phyloP scores from a whole-genome alignment of 1,140 invertebrate genomes.

The Mizuhopecten yessoensis region DNA sequence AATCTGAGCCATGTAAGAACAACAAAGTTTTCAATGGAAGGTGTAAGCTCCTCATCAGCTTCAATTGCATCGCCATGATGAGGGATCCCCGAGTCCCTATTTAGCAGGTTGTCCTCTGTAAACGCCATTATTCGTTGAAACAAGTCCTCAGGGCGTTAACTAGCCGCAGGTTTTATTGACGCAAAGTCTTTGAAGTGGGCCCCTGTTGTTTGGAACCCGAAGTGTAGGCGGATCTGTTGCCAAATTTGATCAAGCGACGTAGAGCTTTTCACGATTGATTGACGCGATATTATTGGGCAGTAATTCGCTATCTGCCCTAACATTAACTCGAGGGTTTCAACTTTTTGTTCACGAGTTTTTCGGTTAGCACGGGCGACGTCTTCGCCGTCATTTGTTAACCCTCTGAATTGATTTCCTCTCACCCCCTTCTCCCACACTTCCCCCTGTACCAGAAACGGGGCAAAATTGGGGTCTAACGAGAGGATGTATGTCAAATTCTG shows the following conservation, averaged over 20 bases:
- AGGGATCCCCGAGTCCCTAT: neutral
- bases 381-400: neutral
- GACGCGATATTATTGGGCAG: conserved; percentile 44
- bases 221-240: conserved; percentile 59
- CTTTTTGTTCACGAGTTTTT: neutral
- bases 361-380: no score
- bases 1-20: conserved; percentile 61
- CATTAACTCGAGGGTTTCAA: conserved; percentile 21
- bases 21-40: conserved; percentile 60
- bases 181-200: conserved; percentile 54
- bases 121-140: conserved; percentile 60
- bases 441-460: no score
- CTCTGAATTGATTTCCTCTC: no score
- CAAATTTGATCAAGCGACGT: conserved; percentile 55
- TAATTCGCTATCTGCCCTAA: conserved; percentile 59
- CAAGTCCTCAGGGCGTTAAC: conserved; percentile 59
- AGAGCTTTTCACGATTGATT: conserved; percentile 55
- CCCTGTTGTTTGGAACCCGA: conserved; percentile 60
- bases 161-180: conserved; percentile 46
- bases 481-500: no score
- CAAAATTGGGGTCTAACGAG: no score
- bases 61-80: conserved; percentile 45
- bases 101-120: conserved; percentile 57
- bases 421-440: no score
- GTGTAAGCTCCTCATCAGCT: conserved; percentile 61